Conservation (phyloP, 2,888 invertebrate genomes). For the Drosophila bunnanda region DNA sequence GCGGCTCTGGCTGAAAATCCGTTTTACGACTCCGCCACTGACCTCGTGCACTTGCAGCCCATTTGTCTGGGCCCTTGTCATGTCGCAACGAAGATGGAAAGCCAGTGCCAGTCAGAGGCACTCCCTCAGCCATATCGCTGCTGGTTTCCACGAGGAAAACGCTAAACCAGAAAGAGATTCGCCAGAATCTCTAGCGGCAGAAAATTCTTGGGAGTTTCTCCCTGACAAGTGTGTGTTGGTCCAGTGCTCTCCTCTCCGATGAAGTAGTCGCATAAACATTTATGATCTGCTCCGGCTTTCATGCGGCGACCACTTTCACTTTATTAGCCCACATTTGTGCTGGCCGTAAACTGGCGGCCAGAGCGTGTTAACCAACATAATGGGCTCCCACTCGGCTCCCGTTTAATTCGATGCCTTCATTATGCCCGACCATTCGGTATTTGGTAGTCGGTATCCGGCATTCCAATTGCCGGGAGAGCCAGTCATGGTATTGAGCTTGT, state of each 20-base stretch:
- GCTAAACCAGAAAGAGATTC: conserved; percentile 12
- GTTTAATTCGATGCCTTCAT: conserved; percentile 43
- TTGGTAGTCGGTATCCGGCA: conserved; percentile 13
- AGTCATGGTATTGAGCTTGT: conserved; percentile 39
- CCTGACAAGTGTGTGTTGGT: conserved; percentile 27
- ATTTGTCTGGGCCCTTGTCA: conserved; percentile 51
- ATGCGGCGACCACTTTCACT: conserved; percentile 39
- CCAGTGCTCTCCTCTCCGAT: conserved; percentile 6
- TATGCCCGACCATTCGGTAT: conserved; percentile 27
- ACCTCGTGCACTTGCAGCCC: conserved; percentile 52
- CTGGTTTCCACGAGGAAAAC: conserved; percentile 7
- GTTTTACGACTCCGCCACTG: conserved; percentile 35
- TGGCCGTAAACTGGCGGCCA: conserved; percentile 41
- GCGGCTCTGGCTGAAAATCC: conserved; percentile 24
- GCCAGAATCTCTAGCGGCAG: conserved; percentile 12
- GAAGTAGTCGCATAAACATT: conserved; percentile 58
- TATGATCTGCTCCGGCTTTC: conserved; percentile 54
- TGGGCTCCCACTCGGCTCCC: conserved; percentile 36
- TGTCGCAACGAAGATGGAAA: conserved; percentile 51
- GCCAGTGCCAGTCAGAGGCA: conserved; percentile 34
- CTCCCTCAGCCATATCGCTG: conserved; percentile 9
- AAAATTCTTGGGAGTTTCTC: not conserved
- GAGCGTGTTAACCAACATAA: conserved; percentile 52
- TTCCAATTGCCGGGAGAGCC: conserved; percentile 36
- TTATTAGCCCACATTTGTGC: conserved; percentile 48